phyloP scores from a whole-genome alignment of 2,888 invertebrate genomes.

The Alviniconcha strummeri region DNA sequence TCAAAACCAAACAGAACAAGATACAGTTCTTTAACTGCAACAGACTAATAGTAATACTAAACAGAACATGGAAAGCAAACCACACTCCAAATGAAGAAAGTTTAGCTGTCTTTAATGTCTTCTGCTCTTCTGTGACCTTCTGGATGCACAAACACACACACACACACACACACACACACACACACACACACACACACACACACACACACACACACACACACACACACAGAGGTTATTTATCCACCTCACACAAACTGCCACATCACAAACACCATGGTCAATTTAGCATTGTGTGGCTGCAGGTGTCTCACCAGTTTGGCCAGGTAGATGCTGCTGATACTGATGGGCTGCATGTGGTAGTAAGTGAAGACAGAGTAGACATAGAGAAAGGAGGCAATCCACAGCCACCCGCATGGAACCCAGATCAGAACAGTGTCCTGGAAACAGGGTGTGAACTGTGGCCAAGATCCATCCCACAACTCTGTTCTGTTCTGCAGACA shows the following conservation, averaged over 20 bases:
- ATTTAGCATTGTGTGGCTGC: not conserved
- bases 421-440: constrained; percentile 92
- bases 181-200: not conserved
- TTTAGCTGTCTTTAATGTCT: no score
- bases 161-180: not conserved
- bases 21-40: no score
- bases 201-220: not conserved
- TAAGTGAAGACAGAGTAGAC: constrained; percentile 43
- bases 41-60: no score
- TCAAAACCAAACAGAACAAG: no score
- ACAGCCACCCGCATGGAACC: constrained; percentile 89
- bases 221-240: not conserved
- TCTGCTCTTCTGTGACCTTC: no score
- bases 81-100: no score
- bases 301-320: constrained; percentile 32
- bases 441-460: constrained; percentile 92
- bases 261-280: not conserved
- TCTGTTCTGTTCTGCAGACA: constrained; percentile 50
- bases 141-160: not conserved
- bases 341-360: constrained; percentile 36
- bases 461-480: constrained; percentile 54
- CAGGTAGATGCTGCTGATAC: constrained; percentile 27
- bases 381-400: constrained; percentile 82
- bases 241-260: not conserved
- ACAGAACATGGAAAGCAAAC: no score